Base-by-base conservation (phyloP, 2,113 vertebrate genomes). In the Saccopteryx bilineata region DNA sequence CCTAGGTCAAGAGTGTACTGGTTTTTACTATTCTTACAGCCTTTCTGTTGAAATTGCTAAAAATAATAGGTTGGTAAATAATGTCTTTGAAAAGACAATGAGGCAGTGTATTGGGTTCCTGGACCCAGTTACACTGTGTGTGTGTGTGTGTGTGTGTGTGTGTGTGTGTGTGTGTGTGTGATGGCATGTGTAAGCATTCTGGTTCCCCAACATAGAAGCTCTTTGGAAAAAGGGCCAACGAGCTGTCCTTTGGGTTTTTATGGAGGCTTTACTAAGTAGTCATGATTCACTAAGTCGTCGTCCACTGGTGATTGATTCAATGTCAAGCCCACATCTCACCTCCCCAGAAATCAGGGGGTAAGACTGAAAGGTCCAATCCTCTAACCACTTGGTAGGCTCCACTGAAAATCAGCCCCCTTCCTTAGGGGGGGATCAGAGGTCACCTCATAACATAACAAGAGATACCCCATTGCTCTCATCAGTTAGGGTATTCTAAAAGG, bases 11-110 rank as follows among this genome's bases (percentile, higher is more conserved):
- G 39, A 58, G 5, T 60, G 31, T 68, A 9, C 4, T 69, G 17
- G 12, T 26, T 68, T 28, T 82, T 78, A 58, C 33, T 86, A 13
- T 94, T 79, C 48, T 54, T 60, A 50, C 8, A 48, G 31, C 31
- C 46, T 93, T 91, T 85, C 66, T 79, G 4, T 75, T 91, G 83
- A 65, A 87, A 71, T 84, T 90, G 19, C 69, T 84, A 58, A 82
- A 80, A 83, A 74, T 66, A 28, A 17, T 78, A 75, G 83, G 21
- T 58, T 63, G 54, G 66, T 19, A 39, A 28, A 24, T 81, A 50
- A 17, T 52, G 31, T 60, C 82, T 96, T 90, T 76, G 78, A 79
- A 93, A 93, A 94, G 76, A 24, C 18, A 76, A 26, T 1, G 15
- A 69, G 54, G 24, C 83, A 18, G 58, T 48, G 58, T 28, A 48